Conservation (phyloP, 2,888 invertebrate genomes). For the Prosapia bicincta region DNA sequence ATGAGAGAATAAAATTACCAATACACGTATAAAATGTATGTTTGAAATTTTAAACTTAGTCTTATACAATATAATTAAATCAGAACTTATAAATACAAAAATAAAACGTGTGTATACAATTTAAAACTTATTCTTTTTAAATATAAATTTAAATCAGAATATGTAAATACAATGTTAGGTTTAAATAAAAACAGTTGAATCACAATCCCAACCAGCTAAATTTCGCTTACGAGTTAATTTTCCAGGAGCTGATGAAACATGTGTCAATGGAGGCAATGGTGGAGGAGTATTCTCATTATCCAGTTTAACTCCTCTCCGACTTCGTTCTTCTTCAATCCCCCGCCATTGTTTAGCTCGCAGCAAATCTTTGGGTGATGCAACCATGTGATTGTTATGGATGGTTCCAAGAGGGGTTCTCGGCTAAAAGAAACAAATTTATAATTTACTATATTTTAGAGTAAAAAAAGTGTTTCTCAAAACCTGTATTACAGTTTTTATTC, state of each 20-base stretch:
- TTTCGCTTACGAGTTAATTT: slow-evolving; percentile 14
- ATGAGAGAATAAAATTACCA: too few relatives aligned
- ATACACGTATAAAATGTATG: too few relatives aligned
- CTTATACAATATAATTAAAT: too few relatives aligned
- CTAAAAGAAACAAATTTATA: slow-evolving; percentile 1
- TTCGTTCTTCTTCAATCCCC: slow-evolving; percentile 6
- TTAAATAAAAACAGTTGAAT: slow-evolving; percentile 14
- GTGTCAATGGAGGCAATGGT: slow-evolving; percentile 9
- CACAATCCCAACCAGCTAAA: slow-evolving; percentile 12
- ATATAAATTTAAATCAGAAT: too few relatives aligned
- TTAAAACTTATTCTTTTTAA: too few relatives aligned
- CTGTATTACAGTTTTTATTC: too few relatives aligned
- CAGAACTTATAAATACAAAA: too few relatives aligned
- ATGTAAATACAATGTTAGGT: too few relatives aligned
- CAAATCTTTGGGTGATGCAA: slow-evolving; percentile 9
- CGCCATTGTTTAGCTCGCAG: slow-evolving; percentile 20
- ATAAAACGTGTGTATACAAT: too few relatives aligned
- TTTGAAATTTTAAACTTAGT: too few relatives aligned
- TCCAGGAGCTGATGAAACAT: slow-evolving; percentile 16
- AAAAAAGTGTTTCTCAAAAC: too few relatives aligned
- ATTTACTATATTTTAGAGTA: too few relatives aligned
- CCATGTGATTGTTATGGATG: slow-evolving; percentile 2
- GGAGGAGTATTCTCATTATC: slow-evolving; percentile 21
- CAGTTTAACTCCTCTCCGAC: background rate
- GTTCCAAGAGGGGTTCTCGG: slow-evolving; percentile 13